Percentiles rank a stretch among this genome's conserved stretches.
Evolutionary conservation across 2,888 invertebrate genomes (phyloP).

Genomic region (Odontocolon sp.): DNA sequence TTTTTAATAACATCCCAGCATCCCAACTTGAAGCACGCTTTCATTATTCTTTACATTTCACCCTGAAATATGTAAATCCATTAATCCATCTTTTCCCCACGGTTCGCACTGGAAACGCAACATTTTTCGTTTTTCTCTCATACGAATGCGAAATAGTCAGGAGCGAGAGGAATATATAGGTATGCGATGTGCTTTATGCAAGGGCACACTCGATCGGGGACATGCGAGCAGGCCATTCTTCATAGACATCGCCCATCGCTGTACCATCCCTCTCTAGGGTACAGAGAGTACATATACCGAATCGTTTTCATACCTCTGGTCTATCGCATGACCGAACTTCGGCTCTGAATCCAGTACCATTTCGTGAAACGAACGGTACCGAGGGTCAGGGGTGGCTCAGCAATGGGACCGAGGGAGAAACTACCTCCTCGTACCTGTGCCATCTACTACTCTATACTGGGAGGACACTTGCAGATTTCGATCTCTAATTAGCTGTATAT

Average conservation of each 20-base stretch:
- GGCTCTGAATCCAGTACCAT: slow-evolving; percentile 25
- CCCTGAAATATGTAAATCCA: slow-evolving; percentile 57
- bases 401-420: not conserved
- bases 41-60: slow-evolving; percentile 57
- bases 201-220: slow-evolving; percentile 62
- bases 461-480: slow-evolving; percentile 72
- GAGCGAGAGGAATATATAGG: not conserved
- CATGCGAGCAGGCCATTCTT: slow-evolving; percentile 60
- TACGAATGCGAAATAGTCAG: slow-evolving; percentile 34
- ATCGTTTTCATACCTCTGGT: slow-evolving; percentile 55
- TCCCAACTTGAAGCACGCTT: slow-evolving; percentile 29
- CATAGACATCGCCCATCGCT: slow-evolving; percentile 55
- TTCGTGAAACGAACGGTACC: not conserved
- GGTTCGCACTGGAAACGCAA: not conserved
- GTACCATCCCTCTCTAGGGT: slow-evolving; percentile 2
- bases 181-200: slow-evolving; percentile 61
- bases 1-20: not conserved
- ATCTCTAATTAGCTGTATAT: slow-evolving; percentile 80
- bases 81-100: slow-evolving; percentile 51
- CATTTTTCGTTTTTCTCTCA: slow-evolving; percentile 17
- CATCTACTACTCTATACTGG: not conserved
- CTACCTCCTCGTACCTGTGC: not conserved
- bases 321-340: slow-evolving; percentile 40
- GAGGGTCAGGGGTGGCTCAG: not conserved
- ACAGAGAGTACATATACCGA: slow-evolving; percentile 18